Conservation (phyloP, 2,888 invertebrate genomes). For the Lycophotia porphyrea region DNA sequence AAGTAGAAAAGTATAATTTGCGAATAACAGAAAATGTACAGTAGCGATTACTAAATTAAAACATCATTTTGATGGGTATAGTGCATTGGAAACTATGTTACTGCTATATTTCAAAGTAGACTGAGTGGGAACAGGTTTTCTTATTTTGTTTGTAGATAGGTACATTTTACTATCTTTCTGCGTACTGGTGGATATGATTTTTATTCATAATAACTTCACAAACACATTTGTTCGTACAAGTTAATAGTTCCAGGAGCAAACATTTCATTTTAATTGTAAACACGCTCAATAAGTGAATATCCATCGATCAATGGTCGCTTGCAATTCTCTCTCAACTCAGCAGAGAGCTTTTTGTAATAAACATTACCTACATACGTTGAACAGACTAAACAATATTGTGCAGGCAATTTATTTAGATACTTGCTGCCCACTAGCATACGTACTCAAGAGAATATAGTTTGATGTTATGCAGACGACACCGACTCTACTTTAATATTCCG, state of each 20-base stretch:
- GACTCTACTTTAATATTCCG: slow-evolving; percentile 10
- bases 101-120: slow-evolving; percentile 28
- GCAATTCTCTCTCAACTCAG: slow-evolving; percentile 20
- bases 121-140: neutral
- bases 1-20: slow-evolving; percentile 11
- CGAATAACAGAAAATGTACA: slow-evolving; percentile 30
- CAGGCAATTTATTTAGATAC: slow-evolving; percentile 47
- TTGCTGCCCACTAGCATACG: slow-evolving; percentile 33
- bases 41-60: slow-evolving; percentile 40
- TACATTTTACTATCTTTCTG: slow-evolving; percentile 11
- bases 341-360: slow-evolving; percentile 47
- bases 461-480: slow-evolving; percentile 49
- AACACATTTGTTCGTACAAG: slow-evolving; percentile 13
- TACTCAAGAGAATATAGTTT: slow-evolving; percentile 34
- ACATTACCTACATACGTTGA: slow-evolving; percentile 34
- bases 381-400: slow-evolving; percentile 53
- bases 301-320: slow-evolving; percentile 12
- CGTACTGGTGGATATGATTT: slow-evolving; percentile 25
- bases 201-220: slow-evolving; percentile 44
- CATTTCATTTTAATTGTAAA: slow-evolving; percentile 16
- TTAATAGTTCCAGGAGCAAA: slow-evolving; percentile 18
- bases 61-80: slow-evolving; percentile 35
- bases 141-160: no score
- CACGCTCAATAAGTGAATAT: slow-evolving; percentile 8
- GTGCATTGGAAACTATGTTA: slow-evolving; percentile 7